phyloP scores from a whole-genome alignment of 2,113 vertebrate genomes.

The Butorides virescens region DNA sequence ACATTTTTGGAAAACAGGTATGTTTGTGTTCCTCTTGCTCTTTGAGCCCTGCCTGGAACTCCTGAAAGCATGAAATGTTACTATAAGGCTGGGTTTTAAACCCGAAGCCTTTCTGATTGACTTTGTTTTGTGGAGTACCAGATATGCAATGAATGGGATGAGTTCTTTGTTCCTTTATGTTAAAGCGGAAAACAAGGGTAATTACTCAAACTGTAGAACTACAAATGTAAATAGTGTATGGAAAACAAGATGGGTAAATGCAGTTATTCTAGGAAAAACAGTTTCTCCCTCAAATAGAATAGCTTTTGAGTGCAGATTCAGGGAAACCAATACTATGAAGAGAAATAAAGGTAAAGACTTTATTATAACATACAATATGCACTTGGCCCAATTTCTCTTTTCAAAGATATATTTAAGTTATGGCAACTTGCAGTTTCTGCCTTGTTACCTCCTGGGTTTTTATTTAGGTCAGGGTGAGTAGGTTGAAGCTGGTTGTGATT shows the following conservation, averaged over 20 bases:
- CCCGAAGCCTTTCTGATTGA: background rate
- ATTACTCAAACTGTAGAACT: background rate
- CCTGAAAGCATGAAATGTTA: background rate
- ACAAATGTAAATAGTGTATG: background rate
- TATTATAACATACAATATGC: background rate
- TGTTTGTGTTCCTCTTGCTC: background rate
- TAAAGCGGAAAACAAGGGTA: background rate
- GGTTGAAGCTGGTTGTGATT: slow-evolving; percentile 28
- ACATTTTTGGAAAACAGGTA: background rate
- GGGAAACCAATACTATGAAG: background rate
- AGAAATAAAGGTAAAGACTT: background rate
- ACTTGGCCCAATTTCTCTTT: slow-evolving; percentile 23
- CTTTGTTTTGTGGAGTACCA: background rate
- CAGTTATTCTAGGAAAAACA: background rate
- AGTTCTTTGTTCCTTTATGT: background rate
- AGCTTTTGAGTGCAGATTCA: background rate
- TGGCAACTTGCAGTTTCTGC: background rate
- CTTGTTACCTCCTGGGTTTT: slow-evolving; percentile 33
- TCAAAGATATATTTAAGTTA: background rate
- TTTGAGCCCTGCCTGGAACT: background rate
- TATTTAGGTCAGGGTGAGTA: slow-evolving; percentile 56
- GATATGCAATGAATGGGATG: background rate
- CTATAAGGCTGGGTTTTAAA: background rate
- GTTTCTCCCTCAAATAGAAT: background rate
- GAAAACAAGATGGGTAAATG: background rate